A percentile compares a stretch with the other conserved stretches of the same genome.
Evolutionary conservation across 2,797 vertebrate genomes (phyloP).

Genomic region (Tangara arthus): DNA sequence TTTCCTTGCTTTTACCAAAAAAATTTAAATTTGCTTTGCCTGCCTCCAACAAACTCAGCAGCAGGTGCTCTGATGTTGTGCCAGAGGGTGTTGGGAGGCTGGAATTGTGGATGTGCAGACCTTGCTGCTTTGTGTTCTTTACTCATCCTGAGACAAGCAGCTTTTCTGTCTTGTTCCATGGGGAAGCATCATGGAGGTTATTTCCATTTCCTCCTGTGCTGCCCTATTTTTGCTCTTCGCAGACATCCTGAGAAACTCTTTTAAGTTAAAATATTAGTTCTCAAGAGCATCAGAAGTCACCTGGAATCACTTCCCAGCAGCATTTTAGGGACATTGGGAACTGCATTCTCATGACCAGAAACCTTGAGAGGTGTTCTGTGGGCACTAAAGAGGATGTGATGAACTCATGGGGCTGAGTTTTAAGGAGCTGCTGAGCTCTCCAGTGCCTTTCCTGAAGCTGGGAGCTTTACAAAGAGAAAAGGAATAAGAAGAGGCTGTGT

Average conservation of each 20-base stretch:
- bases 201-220: not conserved
- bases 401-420: not conserved
- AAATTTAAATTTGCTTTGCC: not conserved
- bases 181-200: not conserved
- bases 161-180: not conserved
- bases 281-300: not conserved
- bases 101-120: not conserved
- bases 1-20: not conserved
- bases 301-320: not conserved
- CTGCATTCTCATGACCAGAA: not conserved
- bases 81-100: not conserved
- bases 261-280: not conserved
- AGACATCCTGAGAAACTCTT: not conserved
- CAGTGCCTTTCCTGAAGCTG: not conserved
- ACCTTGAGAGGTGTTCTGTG: rapidly evolving
- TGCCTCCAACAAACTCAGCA: not conserved
- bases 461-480: not conserved
- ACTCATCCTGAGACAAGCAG: not conserved
- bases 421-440: not conserved
- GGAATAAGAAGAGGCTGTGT: not conserved
- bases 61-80: not conserved
- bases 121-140: not conserved
- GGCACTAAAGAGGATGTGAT: rapidly evolving
- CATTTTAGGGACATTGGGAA: not conserved
- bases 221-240: not conserved